A percentile compares a stretch with the other conserved stretches of the same genome.
phyloP scores from a whole-genome alignment of 1,140 invertebrate genomes.

The Drosophila mayri region DNA sequence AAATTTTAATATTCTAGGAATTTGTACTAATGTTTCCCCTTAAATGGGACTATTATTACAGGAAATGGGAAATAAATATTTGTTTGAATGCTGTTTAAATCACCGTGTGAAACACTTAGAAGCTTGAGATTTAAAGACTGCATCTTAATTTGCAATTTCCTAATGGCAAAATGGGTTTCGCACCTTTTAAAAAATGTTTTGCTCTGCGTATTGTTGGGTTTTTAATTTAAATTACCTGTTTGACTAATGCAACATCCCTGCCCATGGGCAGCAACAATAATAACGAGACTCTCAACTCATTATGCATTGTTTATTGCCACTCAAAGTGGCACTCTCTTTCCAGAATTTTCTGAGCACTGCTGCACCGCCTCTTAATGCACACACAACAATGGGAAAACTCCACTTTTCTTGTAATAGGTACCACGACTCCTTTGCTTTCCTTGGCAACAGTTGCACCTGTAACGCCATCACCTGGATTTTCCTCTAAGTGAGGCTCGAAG shows the following conservation, averaged over 20 bases:
- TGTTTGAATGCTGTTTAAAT: neutral
- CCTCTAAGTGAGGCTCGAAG: neutral
- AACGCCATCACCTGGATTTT: neutral
- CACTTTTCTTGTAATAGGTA: neutral
- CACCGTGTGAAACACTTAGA: neutral
- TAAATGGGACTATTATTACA: neutral
- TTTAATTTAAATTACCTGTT: conserved; percentile 52
- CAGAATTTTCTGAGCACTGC: conserved; percentile 35
- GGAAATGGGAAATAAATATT: neutral
- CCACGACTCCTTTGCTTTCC: too few species aligned
- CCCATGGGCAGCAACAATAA: conserved; percentile 20
- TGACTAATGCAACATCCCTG: conserved; percentile 37
- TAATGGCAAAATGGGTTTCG: conserved; percentile 32
- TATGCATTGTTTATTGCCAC: conserved; percentile 55
- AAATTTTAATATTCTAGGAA: neutral
- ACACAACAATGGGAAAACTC: conserved; percentile 29
- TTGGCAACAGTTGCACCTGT: conserved; percentile 15
- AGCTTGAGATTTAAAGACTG: neutral
- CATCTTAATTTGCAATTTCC: conserved; percentile 42
- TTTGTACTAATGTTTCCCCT: too few species aligned
- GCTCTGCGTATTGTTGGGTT: conserved; percentile 19
- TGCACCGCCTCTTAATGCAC: conserved; percentile 31
- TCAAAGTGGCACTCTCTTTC: conserved; percentile 25
- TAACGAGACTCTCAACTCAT: conserved; percentile 43
- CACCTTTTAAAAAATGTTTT: conserved; percentile 7